Evolutionary conservation across 2,888 invertebrate species (phyloP).

Genomic region (Rutpela maculata): DNA sequence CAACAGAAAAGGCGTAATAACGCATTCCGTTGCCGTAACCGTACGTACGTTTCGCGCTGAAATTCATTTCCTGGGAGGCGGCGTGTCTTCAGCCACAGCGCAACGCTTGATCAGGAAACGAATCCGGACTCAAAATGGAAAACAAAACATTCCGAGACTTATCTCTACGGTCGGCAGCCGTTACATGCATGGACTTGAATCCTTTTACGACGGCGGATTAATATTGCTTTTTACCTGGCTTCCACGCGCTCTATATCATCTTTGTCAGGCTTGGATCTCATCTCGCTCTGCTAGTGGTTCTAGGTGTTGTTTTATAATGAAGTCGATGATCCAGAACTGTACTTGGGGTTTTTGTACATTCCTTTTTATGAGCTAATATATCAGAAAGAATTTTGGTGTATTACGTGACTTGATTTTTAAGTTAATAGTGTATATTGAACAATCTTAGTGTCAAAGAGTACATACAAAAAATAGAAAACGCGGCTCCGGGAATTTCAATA

Average conservation of each 20-base stretch:
- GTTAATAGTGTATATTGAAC: too few relatives aligned
- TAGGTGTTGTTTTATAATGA: not conserved
- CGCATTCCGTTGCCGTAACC: slow-evolving; percentile 4
- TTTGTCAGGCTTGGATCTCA: slow-evolving; percentile 22
- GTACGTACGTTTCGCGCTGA: slow-evolving; percentile 65
- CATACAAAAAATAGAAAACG: too few relatives aligned
- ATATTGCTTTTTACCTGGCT: slow-evolving; percentile 39
- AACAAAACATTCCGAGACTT: slow-evolving; percentile 67
- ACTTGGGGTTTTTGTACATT: too few relatives aligned
- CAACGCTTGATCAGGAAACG: slow-evolving; percentile 70
- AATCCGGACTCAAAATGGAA: slow-evolving; percentile 71
- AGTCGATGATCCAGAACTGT: too few relatives aligned
- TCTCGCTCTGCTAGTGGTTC: not conserved
- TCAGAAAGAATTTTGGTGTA: too few relatives aligned
- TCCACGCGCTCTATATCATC: slow-evolving; percentile 21
- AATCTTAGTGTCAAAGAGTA: too few relatives aligned
- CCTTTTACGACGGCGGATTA: slow-evolving; percentile 29
- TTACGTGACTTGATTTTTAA: too few relatives aligned
- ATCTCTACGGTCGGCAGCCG: slow-evolving; percentile 45
- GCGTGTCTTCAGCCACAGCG: slow-evolving; percentile 70
- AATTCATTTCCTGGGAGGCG: slow-evolving; percentile 73
- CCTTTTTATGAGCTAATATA: too few relatives aligned
- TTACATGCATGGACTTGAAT: slow-evolving; percentile 22
- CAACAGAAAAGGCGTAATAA: slow-evolving; percentile 23
- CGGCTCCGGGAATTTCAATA: too few relatives aligned